These are phyloP conservation scores for Meghimatium bilineatum DNA, from an alignment of 2,888 invertebrate species.

Conservation along the genomic window DNA sequence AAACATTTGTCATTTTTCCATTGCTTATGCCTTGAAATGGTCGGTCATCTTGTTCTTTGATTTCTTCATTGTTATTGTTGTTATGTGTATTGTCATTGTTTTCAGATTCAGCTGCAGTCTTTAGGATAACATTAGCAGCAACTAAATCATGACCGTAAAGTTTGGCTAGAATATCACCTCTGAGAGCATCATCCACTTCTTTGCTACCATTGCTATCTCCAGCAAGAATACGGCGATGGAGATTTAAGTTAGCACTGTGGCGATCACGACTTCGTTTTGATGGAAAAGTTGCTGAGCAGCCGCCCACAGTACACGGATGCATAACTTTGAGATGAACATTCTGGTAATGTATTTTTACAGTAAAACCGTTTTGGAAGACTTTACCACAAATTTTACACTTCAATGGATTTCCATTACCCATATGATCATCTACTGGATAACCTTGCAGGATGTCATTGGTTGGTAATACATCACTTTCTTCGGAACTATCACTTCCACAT, in stretches of 20 bases:
- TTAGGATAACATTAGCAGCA: not conserved
- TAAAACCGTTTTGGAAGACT: conserved; percentile 93
- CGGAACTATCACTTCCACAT: conserved; percentile 36
- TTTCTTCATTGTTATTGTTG: conserved; percentile 29
- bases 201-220: conserved; percentile 58
- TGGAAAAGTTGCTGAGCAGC: conserved; percentile 95
- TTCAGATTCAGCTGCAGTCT: not conserved
- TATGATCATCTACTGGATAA: conserved; percentile 84
- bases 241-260: conserved; percentile 92
- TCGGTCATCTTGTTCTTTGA: not conserved
- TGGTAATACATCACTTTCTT: conserved; percentile 52
- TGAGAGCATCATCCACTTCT: conserved; percentile 50
- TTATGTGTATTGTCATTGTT: conserved; percentile 34
- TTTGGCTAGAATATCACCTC: conserved; percentile 54
- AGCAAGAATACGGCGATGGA: conserved; percentile 89
- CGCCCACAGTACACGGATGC: conserved; percentile 95
- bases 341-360: conserved; percentile 95
- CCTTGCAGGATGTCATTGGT: conserved; percentile 49
- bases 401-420: conserved; percentile 93
- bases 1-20: conserved; percentile 22
- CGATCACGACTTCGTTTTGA: conserved; percentile 94
- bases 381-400: conserved; percentile 94
- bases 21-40: conserved; percentile 3
- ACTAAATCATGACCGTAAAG: conserved; percentile 54
- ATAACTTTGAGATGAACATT: conserved; percentile 95